These are phyloP conservation scores for Trachops cirrhosus DNA, from an alignment of 2,797 vertebrate species.

Conservation along the genomic window DNA sequence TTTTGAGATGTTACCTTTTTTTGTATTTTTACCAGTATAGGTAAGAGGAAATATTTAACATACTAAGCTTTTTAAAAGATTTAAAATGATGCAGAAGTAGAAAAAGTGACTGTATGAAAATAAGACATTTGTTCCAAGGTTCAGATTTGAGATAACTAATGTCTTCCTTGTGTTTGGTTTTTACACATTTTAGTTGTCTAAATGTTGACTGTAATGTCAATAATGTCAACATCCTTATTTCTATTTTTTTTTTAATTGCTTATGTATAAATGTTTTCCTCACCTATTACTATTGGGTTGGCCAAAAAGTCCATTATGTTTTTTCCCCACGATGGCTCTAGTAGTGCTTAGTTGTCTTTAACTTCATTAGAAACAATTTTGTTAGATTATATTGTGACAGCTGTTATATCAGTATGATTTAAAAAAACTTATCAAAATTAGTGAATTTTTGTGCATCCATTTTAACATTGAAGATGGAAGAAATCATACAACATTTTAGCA, in stretches of 20 bases:
- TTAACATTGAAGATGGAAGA: not conserved
- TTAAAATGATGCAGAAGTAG: not conserved
- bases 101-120: not conserved
- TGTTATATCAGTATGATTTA: not conserved
- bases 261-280: constrained; percentile 9
- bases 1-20: constrained; percentile 13
- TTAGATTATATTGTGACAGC: not conserved
- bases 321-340: not conserved
- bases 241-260: not conserved
- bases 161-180: constrained; percentile 31
- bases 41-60: not conserved
- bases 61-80: not conserved
- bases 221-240: not conserved
- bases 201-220: not conserved
- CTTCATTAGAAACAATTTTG: not conserved
- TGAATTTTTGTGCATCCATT: not conserved
- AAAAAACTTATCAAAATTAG: not conserved
- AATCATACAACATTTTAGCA: not conserved
- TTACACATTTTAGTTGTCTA: not conserved
- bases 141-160: not conserved
- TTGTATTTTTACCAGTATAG: not conserved
- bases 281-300: not conserved
- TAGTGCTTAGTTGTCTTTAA: not conserved
- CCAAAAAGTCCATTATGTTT: not conserved
- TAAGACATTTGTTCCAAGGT: not conserved